These are phyloP conservation scores for Propithecus perrieri DNA, from an alignment of 2,797 vertebrate species.

Conservation along the genomic window DNA sequence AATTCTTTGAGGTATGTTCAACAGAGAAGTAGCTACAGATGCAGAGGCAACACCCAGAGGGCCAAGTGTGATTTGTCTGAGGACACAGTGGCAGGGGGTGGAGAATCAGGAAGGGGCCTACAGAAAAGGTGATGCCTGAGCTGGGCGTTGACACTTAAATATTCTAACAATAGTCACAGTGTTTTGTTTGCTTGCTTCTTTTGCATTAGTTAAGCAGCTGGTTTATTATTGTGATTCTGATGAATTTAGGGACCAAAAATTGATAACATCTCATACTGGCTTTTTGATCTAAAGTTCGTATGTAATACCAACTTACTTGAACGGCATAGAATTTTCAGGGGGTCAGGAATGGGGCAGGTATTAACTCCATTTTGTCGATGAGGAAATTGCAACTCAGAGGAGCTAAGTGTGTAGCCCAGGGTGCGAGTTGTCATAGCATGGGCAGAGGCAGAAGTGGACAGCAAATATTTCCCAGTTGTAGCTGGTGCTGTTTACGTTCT, in stretches of 20 bases:
- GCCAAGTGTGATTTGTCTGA: not conserved
- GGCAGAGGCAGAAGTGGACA: not conserved
- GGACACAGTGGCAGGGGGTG: not conserved
- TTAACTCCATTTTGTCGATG: not conserved
- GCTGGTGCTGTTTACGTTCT: not conserved
- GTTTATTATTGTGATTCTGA: not conserved
- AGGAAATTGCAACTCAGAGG: not conserved
- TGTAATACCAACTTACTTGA: not conserved
- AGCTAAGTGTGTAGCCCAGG: not conserved
- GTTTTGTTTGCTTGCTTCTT: slow-evolving; percentile 5
- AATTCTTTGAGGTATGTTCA: not conserved
- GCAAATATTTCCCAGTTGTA: not conserved
- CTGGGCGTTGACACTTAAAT: not conserved
- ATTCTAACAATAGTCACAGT: not conserved
- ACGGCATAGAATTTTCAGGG: not conserved
- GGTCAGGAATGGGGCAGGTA: not conserved
- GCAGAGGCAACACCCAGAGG: not conserved
- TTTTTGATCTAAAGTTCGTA: not conserved
- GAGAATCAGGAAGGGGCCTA: not conserved
- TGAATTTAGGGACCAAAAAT: not conserved
- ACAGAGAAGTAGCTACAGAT: not conserved
- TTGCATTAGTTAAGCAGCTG: not conserved
- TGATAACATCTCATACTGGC: not conserved
- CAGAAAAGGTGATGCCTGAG: not conserved
- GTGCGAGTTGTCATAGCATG: not conserved